phyloP scores from a whole-genome alignment of 2,797 vertebrate species.

The Chelmon rostratus region DNA sequence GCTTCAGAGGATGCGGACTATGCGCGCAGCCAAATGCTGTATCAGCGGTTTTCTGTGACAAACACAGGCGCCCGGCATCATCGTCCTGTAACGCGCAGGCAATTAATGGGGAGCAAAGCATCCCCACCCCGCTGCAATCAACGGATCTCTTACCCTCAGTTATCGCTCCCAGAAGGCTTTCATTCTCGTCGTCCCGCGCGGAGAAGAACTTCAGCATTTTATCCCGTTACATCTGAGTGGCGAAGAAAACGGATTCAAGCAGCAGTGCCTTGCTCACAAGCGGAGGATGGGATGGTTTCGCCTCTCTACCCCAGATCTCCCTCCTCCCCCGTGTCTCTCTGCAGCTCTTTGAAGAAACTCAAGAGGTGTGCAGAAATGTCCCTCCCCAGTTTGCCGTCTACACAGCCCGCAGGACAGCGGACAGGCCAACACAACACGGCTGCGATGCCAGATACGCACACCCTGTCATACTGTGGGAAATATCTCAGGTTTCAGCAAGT shows the following conservation, averaged over 20 bases:
- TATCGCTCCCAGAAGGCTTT: conserved; percentile 80
- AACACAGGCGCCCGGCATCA: conserved; percentile 47
- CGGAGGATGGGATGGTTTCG: conserved; percentile 64
- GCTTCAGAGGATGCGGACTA: conserved; percentile 55
- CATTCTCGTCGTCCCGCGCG: conserved; percentile 83
- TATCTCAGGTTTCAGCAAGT: conserved; percentile 6
- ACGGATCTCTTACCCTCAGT: conserved; percentile 75
- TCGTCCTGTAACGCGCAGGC: conserved; percentile 23
- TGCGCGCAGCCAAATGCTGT: conserved; percentile 63
- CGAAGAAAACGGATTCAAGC: conserved; percentile 42
- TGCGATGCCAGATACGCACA: conserved; percentile 33
- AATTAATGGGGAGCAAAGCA: conserved; percentile 6
- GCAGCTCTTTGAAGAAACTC: conserved; percentile 82
- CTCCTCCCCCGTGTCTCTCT: conserved; percentile 73
- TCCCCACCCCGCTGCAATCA: conserved; percentile 3
- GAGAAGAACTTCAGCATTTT: conserved; percentile 86
- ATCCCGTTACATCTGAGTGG: conserved; percentile 61
- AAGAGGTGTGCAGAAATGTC: conserved; percentile 78
- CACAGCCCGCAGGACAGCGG: conserved; percentile 30
- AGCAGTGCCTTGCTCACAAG: conserved; percentile 55
- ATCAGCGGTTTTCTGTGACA: conserved; percentile 70
- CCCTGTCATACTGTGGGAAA: not conserved
- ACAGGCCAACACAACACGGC: conserved; percentile 52
- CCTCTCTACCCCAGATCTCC: conserved; percentile 61
- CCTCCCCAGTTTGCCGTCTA: conserved; percentile 57